Base-by-base conservation (phyloP, 1,140 invertebrate genomes). In the Rhizoglyphus robini region DNA sequence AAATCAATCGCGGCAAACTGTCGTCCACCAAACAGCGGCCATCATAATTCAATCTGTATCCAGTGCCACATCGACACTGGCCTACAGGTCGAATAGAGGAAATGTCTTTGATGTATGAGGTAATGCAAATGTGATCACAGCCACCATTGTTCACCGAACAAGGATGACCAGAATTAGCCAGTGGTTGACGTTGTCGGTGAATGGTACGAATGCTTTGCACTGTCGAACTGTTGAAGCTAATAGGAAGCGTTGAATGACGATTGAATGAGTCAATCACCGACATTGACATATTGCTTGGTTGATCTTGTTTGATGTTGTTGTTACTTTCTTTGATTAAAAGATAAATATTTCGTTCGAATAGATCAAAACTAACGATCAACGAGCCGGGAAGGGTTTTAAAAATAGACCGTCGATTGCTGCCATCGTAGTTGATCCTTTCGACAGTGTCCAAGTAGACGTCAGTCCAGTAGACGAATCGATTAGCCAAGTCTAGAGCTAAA, bases 361-460 rank as follows among this genome's bases (percentile, higher is more conserved):
- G 2, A 51, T 38, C 41, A 51, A 63, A n/a, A 18, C 32, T 29
- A n/a, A n/a, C 18, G n/a, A 63, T 29, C 2, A 11, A 8, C 15
- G 8, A 15, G 11, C 5, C n/a, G 11, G 32, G 32, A 23, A 23
- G 4, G n/a, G 13, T 18, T 63, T 91, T 88, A 0, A 94, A 84
- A 15, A 96, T 85, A 0, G 86, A 81, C 46, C 83, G 81, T 0
- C 86, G 78, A 65, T 84, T 81, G 0, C 87, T 88, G 2, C 81
- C 81, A 71, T 81, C 75, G 54, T 80, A 73, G 67, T 80, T 73
- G 34, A 79, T 78, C 54, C 77, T 75, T 80, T 70, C 84, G 79
- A 82, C 80, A 59, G 69, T 74, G 57, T 78, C 74, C 8, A 76
- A 69, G 18, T 75, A 68, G 4, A 76, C 70, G 68, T 80, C 79